Evolutionary conservation across 2,113 vertebrate genomes (phyloP).

Genomic region (Ovis canadensis): DNA sequence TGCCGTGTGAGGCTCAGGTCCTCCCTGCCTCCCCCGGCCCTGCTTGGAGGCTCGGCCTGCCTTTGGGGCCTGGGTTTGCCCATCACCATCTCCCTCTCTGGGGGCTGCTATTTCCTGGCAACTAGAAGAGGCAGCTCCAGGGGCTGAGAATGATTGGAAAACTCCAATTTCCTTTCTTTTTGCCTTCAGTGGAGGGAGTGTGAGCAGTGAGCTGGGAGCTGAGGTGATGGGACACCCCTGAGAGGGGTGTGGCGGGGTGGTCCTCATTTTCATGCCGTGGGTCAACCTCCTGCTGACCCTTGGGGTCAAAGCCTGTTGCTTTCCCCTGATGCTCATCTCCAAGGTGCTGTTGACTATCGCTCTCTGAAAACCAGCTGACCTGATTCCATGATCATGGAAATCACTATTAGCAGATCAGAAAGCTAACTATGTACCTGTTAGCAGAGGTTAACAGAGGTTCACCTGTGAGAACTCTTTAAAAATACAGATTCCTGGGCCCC

Average conservation of each 20-base stretch:
- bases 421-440: neutral
- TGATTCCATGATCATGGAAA: neutral
- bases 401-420: neutral
- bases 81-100: fast-evolving
- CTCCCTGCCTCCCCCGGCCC: neutral
- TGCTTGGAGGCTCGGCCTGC: neutral
- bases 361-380: neutral
- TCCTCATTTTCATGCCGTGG: neutral
- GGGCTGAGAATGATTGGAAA: neutral
- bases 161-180: neutral
- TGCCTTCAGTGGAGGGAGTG: neutral
- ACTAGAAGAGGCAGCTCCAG: neutral
- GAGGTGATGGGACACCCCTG: neutral
- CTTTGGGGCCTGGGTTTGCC: neutral
- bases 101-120: neutral
- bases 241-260: neutral
- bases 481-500: neutral
- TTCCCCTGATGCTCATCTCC: neutral
- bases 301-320: neutral
- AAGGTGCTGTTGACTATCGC: neutral
- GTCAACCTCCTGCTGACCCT: neutral
- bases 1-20: fast-evolving
- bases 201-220: neutral
- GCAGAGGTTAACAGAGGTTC: neutral
- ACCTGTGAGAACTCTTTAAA: neutral